phyloP scores from a whole-genome alignment of 2,797 vertebrate genomes.

The Leuciscus waleckii region DNA sequence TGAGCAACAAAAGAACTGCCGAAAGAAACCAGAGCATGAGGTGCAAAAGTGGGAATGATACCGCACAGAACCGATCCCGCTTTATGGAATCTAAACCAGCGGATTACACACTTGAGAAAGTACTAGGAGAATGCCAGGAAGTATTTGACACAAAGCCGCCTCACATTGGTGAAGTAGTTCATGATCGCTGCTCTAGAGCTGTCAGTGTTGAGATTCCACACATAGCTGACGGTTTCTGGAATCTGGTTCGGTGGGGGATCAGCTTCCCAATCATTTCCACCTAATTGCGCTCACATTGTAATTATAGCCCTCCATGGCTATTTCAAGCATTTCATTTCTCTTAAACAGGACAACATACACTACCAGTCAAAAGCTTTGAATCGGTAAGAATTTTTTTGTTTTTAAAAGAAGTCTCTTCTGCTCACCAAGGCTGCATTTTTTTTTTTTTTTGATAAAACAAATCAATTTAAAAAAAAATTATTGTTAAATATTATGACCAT shows the following conservation, averaged over 20 bases:
- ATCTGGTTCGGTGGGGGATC: constrained; percentile 36
- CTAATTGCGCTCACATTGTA: constrained; percentile 5
- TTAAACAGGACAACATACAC: not conserved
- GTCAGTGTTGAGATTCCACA: constrained; percentile 49
- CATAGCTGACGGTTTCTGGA: constrained; percentile 37
- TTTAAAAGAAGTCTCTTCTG: too few relatives aligned
- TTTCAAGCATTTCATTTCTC: not conserved
- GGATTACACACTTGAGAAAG: constrained; percentile 57
- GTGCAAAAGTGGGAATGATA: constrained; percentile 39
- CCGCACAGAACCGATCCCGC: constrained; percentile 47
- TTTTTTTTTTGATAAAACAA: too few relatives aligned
- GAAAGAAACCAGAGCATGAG: constrained; percentile 37
- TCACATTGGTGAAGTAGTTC: constrained; percentile 11
- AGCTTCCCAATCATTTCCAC: constrained; percentile 24
- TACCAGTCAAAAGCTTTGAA: too few relatives aligned
- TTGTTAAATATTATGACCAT: too few relatives aligned
- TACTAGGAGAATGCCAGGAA: constrained; percentile 52
- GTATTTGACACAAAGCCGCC: constrained; percentile 46
- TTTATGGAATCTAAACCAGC: constrained; percentile 34
- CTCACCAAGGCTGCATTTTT: too few relatives aligned
- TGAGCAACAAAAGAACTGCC: not conserved
- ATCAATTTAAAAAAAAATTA: too few relatives aligned
- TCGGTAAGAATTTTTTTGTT: too few relatives aligned
- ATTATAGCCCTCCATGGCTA: not conserved
- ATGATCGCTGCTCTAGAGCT: not conserved